phyloP scores from a whole-genome alignment of 2,797 vertebrate species.

The Cryptoblepharus egeriae region DNA sequence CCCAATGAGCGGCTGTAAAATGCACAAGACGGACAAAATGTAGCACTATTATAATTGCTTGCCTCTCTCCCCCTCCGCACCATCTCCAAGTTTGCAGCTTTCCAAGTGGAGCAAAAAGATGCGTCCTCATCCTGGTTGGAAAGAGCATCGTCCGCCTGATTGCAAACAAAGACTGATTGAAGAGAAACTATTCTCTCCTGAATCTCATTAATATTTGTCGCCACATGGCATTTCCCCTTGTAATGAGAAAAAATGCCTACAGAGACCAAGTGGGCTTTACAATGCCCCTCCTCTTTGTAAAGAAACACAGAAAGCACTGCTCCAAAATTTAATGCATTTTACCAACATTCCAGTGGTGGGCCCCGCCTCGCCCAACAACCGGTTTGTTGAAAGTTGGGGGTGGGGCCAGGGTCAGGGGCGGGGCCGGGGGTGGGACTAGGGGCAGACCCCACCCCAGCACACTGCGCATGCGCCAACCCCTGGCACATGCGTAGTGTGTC shows the following conservation, averaged over 20 bases:
- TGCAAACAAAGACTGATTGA: constrained; percentile 76
- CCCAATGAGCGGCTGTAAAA: background rate
- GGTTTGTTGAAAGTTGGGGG: too few relatives aligned
- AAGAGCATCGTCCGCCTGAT: constrained; percentile 78
- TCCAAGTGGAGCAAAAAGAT: background rate
- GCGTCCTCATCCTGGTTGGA: constrained; percentile 43
- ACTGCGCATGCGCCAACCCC: too few relatives aligned
- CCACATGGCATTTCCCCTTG: constrained; percentile 79
- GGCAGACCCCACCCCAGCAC: too few relatives aligned
- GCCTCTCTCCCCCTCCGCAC: background rate
- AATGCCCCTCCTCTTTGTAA: constrained; percentile 43
- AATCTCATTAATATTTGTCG: constrained; percentile 81
- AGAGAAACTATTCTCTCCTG: constrained; percentile 78
- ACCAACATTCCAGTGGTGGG: background rate
- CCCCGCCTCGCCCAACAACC: too few relatives aligned
- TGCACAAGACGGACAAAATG: background rate
- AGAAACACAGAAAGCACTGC: constrained; percentile 49
- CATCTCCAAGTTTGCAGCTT: constrained; percentile 19
- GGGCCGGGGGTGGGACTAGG: too few relatives aligned
- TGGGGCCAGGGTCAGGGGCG: too few relatives aligned
- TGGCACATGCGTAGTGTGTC: too few relatives aligned
- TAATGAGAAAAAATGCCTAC: constrained; percentile 83
- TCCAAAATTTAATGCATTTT: background rate
- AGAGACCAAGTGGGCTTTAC: constrained; percentile 62
- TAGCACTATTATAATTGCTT: background rate